These are phyloP conservation scores for Pterostichus niger DNA, from an alignment of 2,888 invertebrate species.

Conservation along the genomic window DNA sequence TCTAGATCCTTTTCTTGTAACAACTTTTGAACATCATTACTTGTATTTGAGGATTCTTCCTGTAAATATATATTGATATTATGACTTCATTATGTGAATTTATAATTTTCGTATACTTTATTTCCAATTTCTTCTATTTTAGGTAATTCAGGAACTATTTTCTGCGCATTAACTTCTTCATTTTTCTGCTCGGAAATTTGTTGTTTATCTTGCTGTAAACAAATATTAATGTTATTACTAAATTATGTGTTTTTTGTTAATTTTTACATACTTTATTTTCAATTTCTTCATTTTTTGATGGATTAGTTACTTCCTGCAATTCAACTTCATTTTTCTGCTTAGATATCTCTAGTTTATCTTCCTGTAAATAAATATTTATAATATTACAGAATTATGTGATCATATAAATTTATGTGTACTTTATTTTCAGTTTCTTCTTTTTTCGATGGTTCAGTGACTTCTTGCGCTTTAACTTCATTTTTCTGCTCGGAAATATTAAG, in stretches of 20 bases:
- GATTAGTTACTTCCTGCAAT: not conserved
- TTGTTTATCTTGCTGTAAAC: too few species aligned
- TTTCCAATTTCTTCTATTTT: too few species aligned
- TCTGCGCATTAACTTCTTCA: too few species aligned
- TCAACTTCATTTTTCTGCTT: too few species aligned
- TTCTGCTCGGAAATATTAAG: constrained; percentile 3
- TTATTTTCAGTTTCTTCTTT: constrained; percentile 14
- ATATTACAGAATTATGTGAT: too few species aligned
- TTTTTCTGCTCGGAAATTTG: too few species aligned
- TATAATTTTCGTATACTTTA: not conserved
- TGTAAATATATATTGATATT: not conserved
- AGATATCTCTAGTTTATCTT: too few species aligned
- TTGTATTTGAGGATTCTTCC: not conserved
- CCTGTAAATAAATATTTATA: too few species aligned
- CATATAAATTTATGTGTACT: not conserved
- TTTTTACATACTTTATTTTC: constrained; percentile 6
- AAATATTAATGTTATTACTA: too few species aligned
- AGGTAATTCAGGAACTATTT: too few species aligned
- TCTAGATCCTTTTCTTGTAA: constrained; percentile 3
- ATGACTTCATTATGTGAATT: too few species aligned
- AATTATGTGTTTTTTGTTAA: not conserved
- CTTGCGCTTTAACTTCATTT: constrained; percentile 9
- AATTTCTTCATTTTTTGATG: constrained; percentile 18
- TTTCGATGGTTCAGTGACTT: not conserved
- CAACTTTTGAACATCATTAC: constrained; percentile 23